Percentiles rank a stretch among this genome's conserved stretches.
Evolutionary conservation across 2,113 vertebrate species (phyloP).

Genomic region (Peucedramus taeniatus): DNA sequence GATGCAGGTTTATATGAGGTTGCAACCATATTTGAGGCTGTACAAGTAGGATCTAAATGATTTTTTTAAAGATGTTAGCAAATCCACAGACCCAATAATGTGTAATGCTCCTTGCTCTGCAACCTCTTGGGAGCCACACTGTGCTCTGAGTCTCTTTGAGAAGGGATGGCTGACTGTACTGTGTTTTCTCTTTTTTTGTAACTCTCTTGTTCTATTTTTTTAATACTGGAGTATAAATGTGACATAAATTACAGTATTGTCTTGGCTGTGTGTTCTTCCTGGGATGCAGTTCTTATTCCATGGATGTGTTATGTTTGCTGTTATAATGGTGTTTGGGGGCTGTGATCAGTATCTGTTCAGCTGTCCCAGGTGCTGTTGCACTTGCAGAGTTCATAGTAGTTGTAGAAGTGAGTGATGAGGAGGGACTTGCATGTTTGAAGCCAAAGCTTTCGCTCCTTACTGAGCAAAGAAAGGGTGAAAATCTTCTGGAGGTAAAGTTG

Average conservation of each 20-base stretch:
- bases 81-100: neutral
- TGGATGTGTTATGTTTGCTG: neutral
- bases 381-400: neutral
- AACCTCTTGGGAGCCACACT: neutral
- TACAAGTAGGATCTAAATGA: neutral
- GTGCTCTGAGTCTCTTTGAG: neutral
- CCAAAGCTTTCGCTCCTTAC: neutral
- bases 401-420: neutral
- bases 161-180: neutral
- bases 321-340: neutral
- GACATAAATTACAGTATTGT: neutral
- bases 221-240: neutral
- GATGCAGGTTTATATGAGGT: neutral
- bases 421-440: neutral
- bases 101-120: neutral
- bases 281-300: neutral
- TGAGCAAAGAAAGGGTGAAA: neutral
- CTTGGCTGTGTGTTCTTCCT: neutral
- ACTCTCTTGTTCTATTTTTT: neutral
- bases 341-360: neutral
- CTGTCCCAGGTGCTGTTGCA: neutral
- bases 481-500: neutral
- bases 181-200: neutral
- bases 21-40: neutral
- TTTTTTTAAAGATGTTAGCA: neutral